Evolutionary conservation across 2,888 invertebrate species (phyloP), one percentile per base, ranked within the genome.

Genomic region (Amphipoea lucens): DNA sequence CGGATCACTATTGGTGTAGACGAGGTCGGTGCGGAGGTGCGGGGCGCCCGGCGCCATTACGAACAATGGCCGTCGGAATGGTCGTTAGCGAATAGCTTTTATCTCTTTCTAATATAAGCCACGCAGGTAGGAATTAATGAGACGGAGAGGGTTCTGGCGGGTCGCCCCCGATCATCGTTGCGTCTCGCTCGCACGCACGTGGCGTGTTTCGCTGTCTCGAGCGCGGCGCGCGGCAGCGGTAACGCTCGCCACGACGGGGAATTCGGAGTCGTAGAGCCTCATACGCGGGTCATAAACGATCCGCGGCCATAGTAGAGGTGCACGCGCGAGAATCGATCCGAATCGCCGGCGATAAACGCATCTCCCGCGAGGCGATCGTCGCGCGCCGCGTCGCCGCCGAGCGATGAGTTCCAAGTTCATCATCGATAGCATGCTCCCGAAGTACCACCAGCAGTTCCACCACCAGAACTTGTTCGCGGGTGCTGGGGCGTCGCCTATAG

Each of bases 361-460:
- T 96, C 95, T 96, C 95, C 95, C 96, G 96, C 96, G 96, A 96
- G 96, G 96, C 96, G 96, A 95, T 94, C 97, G 96, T 96, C 97
- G 96, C 97, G 97, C 95, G 96, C 95, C 96, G 96, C 96, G 96
- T 96, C 96, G 96, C 95, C 95, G 95, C 96, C 96, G 97, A 97
- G 98, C 98, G 98, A 99, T 99, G 99, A 98, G 98, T 98, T 99
- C 99, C 98, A 99, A 99, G 98, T 99, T 99, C 98, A 98, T 98
- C 98, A 98, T 99, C 97, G 99, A 99, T 98, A 99, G 98, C 98
- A 99, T 99, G 98, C 98, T 99, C 97, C 99, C 99, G 94, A 99
- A 99, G 98, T 99, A 99, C 97, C 98, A 97, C 95, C 97, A 97
- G 96, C 97, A 97, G 96, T 98, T 98, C 96, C 98, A 98, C 94